Evolutionary conservation across 2,888 invertebrate genomes (phyloP).

Genomic region (Gryllus longicercus): DNA sequence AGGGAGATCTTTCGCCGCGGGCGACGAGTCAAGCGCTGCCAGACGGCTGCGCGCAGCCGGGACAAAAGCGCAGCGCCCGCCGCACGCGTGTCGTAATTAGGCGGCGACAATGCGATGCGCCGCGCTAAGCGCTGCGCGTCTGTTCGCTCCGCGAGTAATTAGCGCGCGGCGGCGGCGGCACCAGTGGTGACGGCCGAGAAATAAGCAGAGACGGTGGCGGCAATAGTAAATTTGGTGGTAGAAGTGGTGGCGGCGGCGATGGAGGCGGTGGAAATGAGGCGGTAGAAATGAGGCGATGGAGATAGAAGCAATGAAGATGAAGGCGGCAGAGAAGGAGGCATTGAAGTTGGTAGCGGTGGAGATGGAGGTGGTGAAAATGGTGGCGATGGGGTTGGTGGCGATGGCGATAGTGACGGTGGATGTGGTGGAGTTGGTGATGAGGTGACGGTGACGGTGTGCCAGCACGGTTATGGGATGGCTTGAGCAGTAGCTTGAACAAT

Average conservation of each 20-base stretch:
- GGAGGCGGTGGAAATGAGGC: too few relatives aligned
- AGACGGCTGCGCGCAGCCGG: background rate
- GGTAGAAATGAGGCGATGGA: too few relatives aligned
- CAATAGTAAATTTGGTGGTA: background rate
- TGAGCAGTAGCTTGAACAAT: too few relatives aligned
- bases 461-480: too few relatives aligned
- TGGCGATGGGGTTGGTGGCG: background rate
- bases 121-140: background rate
- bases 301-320: background rate
- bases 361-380: background rate
- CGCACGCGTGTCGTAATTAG: conserved; percentile 17
- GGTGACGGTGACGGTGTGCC: too few relatives aligned
- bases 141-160: conserved; percentile 17
- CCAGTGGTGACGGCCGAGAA: background rate
- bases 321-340: background rate
- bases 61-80: conserved; percentile 1
- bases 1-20: too few relatives aligned
- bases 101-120: conserved; percentile 17
- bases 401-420: background rate
- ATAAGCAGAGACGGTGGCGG: background rate
- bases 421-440: too few relatives aligned
- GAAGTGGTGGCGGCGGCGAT: background rate
- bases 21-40: background rate
- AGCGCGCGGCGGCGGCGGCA: background rate
- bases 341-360: background rate